phyloP scores from a whole-genome alignment of 1,140 invertebrate genomes.

The Subanguina moxae region DNA sequence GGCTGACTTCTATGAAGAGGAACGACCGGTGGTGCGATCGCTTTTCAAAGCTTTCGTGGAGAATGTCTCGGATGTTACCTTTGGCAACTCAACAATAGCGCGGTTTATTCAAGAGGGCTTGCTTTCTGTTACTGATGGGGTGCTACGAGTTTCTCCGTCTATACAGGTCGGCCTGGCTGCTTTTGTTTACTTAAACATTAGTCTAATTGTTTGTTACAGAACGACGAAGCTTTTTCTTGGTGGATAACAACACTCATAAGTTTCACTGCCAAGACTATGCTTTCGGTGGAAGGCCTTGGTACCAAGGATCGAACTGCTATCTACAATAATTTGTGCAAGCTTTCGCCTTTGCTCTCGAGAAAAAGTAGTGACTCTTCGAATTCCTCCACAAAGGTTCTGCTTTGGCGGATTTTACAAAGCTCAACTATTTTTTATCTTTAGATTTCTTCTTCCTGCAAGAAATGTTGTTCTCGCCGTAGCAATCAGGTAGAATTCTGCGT shows the following conservation, averaged over 20 bases:
- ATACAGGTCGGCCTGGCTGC: neutral
- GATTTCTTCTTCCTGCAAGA: slow-evolving; percentile 4
- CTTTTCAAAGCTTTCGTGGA: slow-evolving; percentile 11
- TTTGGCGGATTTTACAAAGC: neutral
- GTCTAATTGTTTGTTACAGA: neutral
- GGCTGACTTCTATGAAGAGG: neutral
- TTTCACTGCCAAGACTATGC: slow-evolving; percentile 11
- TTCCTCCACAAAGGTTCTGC: slow-evolving; percentile 6
- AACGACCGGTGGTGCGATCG: slow-evolving; percentile 7
- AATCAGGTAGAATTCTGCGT: neutral
- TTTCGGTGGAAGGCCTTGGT: slow-evolving; percentile 8
- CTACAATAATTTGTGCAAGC: slow-evolving; percentile 7
- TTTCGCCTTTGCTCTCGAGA: slow-evolving; percentile 2
- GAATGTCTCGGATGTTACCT: neutral
- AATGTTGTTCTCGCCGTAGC: slow-evolving; percentile 1
- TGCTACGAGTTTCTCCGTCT: slow-evolving; percentile 6
- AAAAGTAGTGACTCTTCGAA: slow-evolving; percentile 3
- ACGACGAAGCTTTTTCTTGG: slow-evolving; percentile 13
- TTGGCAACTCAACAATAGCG: slow-evolving; percentile 2
- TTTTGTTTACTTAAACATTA: neutral
- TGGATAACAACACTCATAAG: slow-evolving; percentile 9
- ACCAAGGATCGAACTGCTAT: slow-evolving; percentile 4
- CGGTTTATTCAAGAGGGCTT: slow-evolving; percentile 8
- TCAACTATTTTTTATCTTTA: slow-evolving; percentile 7
- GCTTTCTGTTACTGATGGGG: neutral